Conservation (phyloP, 2,797 vertebrate genomes). For the Meriones psammophilus region DNA sequence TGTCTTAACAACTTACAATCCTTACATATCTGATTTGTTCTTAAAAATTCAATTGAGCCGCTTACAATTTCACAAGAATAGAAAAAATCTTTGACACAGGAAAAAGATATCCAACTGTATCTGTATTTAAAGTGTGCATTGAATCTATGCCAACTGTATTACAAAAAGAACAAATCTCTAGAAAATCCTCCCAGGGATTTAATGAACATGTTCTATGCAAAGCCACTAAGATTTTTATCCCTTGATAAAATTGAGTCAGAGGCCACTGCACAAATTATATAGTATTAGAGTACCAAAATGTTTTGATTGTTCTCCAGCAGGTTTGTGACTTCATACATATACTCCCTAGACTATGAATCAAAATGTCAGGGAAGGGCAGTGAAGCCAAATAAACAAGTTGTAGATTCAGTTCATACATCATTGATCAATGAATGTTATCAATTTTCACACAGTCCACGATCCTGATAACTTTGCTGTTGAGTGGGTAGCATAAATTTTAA, state of each 20-base stretch:
- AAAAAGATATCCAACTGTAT: neutral
- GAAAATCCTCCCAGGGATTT: neutral
- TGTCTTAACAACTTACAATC: neutral
- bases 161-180: neutral
- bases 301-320: constrained; percentile 63
- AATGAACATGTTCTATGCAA: neutral
- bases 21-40: neutral
- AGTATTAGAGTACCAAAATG: constrained; percentile 45
- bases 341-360: constrained; percentile 53
- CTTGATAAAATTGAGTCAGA: constrained; percentile 38
- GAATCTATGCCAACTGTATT: neutral
- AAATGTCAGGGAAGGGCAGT: constrained; percentile 68
- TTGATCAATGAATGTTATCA: constrained; percentile 81
- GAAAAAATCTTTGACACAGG: neutral
- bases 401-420: constrained; percentile 79
- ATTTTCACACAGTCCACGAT: constrained; percentile 63
- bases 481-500: constrained; percentile 78
- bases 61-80: neutral
- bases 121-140: neutral
- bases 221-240: constrained; percentile 13
- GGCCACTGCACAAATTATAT: constrained; percentile 32
- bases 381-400: constrained; percentile 74
- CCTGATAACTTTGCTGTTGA: constrained; percentile 72
- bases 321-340: constrained; percentile 40
- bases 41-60: neutral